These are phyloP conservation scores for Sphaerodactylus townsendi DNA, from an alignment of 2,113 vertebrate species.

Conservation along the genomic window DNA sequence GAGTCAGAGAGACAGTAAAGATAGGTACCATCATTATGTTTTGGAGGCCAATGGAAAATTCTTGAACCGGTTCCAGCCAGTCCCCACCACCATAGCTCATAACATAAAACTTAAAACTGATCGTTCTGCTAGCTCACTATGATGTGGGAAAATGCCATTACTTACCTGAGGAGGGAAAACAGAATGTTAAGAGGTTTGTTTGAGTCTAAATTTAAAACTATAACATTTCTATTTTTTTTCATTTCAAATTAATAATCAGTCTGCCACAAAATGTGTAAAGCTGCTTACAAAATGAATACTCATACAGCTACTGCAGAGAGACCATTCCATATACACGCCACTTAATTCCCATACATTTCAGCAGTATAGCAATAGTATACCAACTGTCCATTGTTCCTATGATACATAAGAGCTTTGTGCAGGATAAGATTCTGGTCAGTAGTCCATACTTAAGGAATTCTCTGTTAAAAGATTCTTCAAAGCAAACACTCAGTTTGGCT, in stretches of 20 bases:
- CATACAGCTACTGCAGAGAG: neutral
- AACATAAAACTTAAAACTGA: neutral
- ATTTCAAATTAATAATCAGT: neutral
- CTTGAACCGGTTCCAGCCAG: conserved; percentile 14
- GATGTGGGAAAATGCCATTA: neutral
- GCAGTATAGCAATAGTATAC: neutral
- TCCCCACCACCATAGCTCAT: conserved; percentile 1
- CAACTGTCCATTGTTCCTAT: neutral
- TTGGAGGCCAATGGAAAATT: neutral
- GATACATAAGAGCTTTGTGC: neutral
- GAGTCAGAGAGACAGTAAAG: neutral
- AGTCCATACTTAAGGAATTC: neutral
- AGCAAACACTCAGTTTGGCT: neutral
- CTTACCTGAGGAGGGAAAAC: conserved; percentile 2
- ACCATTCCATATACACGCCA: neutral
- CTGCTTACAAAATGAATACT: neutral
- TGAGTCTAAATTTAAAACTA: neutral
- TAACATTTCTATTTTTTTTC: neutral
- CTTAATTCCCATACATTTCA: neutral
- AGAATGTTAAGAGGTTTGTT: conserved; percentile 6
- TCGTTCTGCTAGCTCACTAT: neutral
- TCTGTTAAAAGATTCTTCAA: neutral
- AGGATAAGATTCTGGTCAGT: neutral
- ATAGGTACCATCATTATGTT: neutral
- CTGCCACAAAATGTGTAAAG: neutral